Conservation (phyloP, 2,797 vertebrate species). For the Anolis apletophallus region DNA sequence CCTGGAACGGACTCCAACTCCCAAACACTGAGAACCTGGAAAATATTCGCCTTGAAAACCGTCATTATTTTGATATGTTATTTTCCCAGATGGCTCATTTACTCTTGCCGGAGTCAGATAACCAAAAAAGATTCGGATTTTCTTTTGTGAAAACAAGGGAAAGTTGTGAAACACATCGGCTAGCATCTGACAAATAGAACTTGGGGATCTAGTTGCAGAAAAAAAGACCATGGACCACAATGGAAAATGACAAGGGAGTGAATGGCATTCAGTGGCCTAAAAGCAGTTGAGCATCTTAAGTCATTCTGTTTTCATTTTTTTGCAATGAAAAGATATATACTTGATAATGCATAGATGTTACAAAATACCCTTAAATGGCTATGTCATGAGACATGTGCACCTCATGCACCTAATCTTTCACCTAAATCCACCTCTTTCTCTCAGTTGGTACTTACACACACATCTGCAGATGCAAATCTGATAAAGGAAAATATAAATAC, state of each 20-base stretch:
- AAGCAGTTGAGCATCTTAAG: background rate
- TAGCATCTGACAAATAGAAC: background rate
- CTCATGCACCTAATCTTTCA: background rate
- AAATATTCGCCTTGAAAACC: conserved; percentile 37
- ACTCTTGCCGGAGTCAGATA: conserved; percentile 26
- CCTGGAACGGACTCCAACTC: conserved; percentile 6
- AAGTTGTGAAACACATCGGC: background rate
- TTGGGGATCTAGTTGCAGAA: background rate
- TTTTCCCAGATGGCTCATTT: conserved; percentile 50
- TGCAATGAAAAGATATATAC: too few relatives aligned
- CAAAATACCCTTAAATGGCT: background rate
- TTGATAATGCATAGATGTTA: background rate
- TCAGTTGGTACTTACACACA: background rate
- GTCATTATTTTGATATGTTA: conserved; percentile 22
- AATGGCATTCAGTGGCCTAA: background rate
- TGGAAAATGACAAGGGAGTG: background rate
- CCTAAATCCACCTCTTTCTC: background rate
- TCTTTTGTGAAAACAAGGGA: background rate
- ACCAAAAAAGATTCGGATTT: conserved; percentile 18
- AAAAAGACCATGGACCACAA: background rate
- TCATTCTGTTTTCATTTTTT: background rate
- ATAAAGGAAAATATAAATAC: background rate
- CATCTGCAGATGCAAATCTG: background rate
- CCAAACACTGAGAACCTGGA: conserved; percentile 42
- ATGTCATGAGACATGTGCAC: background rate